Evolutionary conservation across 2,113 vertebrate species (phyloP), one percentile per base, ranked within the genome.

Genomic region (Thalassoma bifasciatum): DNA sequence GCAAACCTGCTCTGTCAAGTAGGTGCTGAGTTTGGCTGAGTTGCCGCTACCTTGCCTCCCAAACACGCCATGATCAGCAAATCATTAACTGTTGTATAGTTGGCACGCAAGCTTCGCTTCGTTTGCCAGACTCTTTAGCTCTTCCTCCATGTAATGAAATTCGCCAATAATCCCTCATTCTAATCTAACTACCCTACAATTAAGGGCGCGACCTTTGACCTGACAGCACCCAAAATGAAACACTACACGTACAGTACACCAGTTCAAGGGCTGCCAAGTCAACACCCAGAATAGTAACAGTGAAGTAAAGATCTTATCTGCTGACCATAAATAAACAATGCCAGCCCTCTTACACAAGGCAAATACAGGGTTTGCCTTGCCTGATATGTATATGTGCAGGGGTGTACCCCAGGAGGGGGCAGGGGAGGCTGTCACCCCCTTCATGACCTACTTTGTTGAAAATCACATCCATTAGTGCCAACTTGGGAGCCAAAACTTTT

Each of bases 51-150:
- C 50, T 59, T n/a, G 42, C 58, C 36, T 75, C 37, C n/a, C 21
- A 26, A 63, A 58, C n/a, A 49, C 66, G 50, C 42, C 46, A 40
- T 58, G 38, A 78, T 58, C 66, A 52, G 70, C 56, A 57, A 64
- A 62, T 77, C 52, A 17, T 74, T 65, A 65, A 71, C 52, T 77
- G 85, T 64, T 68, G 53, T 56, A 40, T 75, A 61, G 50, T 84
- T 89, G 86, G 90, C 90, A 83, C 51, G 70, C 69, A 69, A 78
- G 47, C 36, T 34, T 11, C 4, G n/a, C 11, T 40, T 12, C 26
- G 65, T 60, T 70, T 79, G 85, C 83, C 83, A 89, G 84, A 72
- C 77, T 49, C 82, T 84, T 90, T 77, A 84, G 66, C 82, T 81
- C 63, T 79, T 72, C 58, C n/a, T 62, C 16, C 16, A 38, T 34